Percentiles rank a stretch among this genome's conserved stretches.
Evolutionary conservation across 1,140 invertebrate species (phyloP).

Genomic region (Drosophila novamexicana): DNA sequence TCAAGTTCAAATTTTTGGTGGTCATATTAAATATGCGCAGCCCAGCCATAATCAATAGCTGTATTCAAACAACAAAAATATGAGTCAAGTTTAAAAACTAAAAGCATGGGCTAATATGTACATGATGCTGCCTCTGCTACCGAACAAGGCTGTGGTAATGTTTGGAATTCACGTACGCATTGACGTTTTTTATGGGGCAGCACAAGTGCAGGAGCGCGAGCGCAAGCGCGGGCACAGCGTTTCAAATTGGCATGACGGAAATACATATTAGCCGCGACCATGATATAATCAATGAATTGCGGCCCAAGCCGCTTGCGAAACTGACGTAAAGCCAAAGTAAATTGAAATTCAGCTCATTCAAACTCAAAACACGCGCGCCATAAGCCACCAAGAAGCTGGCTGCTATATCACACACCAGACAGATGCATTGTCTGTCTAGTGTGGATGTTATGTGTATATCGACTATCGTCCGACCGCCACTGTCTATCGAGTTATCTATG

Average conservation of each 20-base stretch:
- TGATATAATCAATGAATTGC: conserved; percentile 70
- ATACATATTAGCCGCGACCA: conserved; percentile 70
- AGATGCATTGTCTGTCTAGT: conserved; percentile 14
- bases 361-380: conserved; percentile 64
- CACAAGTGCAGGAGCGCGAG: conserved; percentile 8
- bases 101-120: conserved; percentile 48
- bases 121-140: conserved; percentile 8
- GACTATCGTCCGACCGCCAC: conserved; percentile 30
- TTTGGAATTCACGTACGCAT: conserved; percentile 53
- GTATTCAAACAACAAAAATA: conserved; percentile 47
- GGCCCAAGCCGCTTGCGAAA: conserved; percentile 56
- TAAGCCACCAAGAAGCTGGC: conserved; percentile 2
- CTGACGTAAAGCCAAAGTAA: conserved; percentile 25
- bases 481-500: conserved; percentile 8
- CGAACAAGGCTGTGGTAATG: conserved; percentile 40
- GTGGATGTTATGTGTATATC: conserved; percentile 18
- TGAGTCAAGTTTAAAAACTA: conserved; percentile 49
- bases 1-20: conserved; percentile 73
- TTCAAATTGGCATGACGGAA: conserved; percentile 69
- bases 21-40: conserved; percentile 53
- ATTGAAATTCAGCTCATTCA: conserved; percentile 40
- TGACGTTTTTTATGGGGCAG: conserved; percentile 41
- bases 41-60: conserved; percentile 53
- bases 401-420: conserved; percentile 16
- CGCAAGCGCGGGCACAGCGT: conserved; percentile 4